Base-by-base conservation (phyloP, 2,888 invertebrate species). In the Mythimna loreyi region DNA sequence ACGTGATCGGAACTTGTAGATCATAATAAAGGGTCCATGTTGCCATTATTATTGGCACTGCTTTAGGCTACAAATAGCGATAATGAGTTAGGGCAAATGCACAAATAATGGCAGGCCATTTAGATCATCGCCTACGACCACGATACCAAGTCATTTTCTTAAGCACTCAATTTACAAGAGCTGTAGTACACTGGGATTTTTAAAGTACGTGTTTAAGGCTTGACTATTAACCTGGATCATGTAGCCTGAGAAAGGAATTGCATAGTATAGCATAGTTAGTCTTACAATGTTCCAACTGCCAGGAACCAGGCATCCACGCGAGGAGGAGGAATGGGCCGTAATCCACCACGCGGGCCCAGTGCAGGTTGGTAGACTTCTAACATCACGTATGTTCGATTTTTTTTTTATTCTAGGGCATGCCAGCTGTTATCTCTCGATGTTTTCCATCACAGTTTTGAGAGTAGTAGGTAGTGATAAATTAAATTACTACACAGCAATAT, bases 31-130 rank as follows among this genome's bases (percentile, higher is more conserved):
- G 11, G 50, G 23, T 13, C 25, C 5, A 45, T 47, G 66, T 55
- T 66, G 49, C 50, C 45, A 61, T 72, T 61, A 79, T 61, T 78
- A 67, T 67, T 47, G 45, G 55, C 19, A 67, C 40, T 75, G 56
- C 80, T 68, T 57, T 25, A 63, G 56, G 80, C 80, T 80, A 60
- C 43, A 67, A 74, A 74, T 62, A 60, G 56, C 75, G 21, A 16
- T 79, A 75, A 79, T 79, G 58, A 63, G 59, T 40, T 63, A 76
- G 56, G 68, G 80, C 75, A 56, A 74, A 62, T 67, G 80, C 67
- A 79, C 67, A 75, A 79, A 79, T 76, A 76, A 76, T 76, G 68
- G 58, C 16, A 1, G 33, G 28, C 43, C 50, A 68, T 76, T 76
- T 76, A 76, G 75, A 76, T 76, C 75, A 67, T 63, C 68, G 75